A percentile compares a stretch with the other conserved stretches of the same genome.
phyloP scores from a whole-genome alignment of 2,113 vertebrate genomes.

The Serinus canaria region DNA sequence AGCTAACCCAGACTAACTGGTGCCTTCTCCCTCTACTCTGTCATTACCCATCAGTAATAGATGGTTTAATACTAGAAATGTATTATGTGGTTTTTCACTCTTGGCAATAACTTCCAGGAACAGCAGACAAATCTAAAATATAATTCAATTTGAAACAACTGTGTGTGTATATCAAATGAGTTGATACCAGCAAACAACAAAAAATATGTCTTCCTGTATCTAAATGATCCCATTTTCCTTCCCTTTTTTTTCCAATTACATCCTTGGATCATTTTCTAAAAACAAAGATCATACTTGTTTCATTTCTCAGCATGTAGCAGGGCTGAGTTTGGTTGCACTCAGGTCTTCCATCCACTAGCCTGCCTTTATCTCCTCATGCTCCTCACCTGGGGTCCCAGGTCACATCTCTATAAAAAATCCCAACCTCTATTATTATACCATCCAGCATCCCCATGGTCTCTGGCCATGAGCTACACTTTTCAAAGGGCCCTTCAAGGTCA shows the following conservation, averaged over 20 bases:
- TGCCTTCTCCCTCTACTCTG: constrained; percentile 73
- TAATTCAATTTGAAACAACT: constrained; percentile 52
- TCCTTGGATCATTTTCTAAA: constrained; percentile 1
- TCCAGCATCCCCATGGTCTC: background rate
- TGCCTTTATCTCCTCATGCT: background rate
- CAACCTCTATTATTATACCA: background rate
- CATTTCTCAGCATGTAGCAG: background rate
- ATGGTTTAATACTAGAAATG: constrained; percentile 74
- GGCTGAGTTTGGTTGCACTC: background rate
- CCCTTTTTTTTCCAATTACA: background rate
- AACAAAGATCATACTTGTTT: background rate
- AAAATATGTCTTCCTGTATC: constrained; percentile 16
- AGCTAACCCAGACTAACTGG: constrained; percentile 80
- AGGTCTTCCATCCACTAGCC: background rate
- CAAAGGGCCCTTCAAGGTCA: background rate
- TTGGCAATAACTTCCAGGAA: constrained; percentile 60
- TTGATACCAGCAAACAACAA: constrained; percentile 48
- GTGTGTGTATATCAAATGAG: constrained; percentile 25
- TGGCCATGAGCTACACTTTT: background rate
- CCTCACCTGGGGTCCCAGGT: background rate
- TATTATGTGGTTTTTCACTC: constrained; percentile 64
- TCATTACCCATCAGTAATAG: constrained; percentile 79
- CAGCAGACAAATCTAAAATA: constrained; percentile 62
- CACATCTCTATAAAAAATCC: background rate
- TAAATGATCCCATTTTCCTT: constrained; percentile 33